These are phyloP conservation scores for Craterocephalus amniculus DNA, from an alignment of 2,797 vertebrate genomes.

Conservation along the genomic window DNA sequence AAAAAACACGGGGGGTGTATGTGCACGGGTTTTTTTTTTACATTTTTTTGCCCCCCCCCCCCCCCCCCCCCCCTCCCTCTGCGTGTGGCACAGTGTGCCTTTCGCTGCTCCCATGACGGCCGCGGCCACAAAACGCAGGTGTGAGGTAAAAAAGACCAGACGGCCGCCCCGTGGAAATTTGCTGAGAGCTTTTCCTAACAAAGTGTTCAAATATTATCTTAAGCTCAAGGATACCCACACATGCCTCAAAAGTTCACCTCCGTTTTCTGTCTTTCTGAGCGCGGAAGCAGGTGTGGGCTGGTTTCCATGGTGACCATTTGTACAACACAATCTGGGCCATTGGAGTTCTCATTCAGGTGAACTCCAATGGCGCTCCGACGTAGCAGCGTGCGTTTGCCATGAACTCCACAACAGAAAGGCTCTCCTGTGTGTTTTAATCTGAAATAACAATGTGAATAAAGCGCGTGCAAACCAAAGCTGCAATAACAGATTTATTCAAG, in stretches of 20 bases:
- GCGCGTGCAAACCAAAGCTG: constrained; percentile 4
- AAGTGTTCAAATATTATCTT: constrained; percentile 74
- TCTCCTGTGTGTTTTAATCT: constrained; percentile 10
- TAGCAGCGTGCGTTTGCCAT: background rate
- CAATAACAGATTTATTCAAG: background rate
- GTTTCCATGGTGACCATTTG: constrained; percentile 70
- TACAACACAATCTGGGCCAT: constrained; percentile 60
- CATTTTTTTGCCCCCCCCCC: too few relatives aligned
- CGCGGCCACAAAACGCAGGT: constrained; percentile 70
- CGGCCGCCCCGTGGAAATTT: constrained; percentile 59
- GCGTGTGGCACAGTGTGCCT: constrained; percentile 66
- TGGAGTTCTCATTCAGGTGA: constrained; percentile 68
- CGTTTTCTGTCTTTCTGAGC: constrained; percentile 43
- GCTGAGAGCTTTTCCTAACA: constrained; percentile 74
- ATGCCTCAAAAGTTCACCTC: constrained; percentile 71
- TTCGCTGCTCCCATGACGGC: constrained; percentile 46
- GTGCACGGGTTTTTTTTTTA: too few relatives aligned
- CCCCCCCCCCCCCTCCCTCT: constrained; percentile 15
- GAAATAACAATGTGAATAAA: background rate
- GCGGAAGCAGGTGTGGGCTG: constrained; percentile 76
- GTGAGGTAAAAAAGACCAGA: constrained; percentile 36
- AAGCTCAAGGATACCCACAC: constrained; percentile 76
- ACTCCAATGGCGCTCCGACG: constrained; percentile 36
- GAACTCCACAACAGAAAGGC: constrained; percentile 20
- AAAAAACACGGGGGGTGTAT: too few relatives aligned